phyloP scores from a whole-genome alignment of 2,113 vertebrate species.

The Corythoichthys intestinalis region DNA sequence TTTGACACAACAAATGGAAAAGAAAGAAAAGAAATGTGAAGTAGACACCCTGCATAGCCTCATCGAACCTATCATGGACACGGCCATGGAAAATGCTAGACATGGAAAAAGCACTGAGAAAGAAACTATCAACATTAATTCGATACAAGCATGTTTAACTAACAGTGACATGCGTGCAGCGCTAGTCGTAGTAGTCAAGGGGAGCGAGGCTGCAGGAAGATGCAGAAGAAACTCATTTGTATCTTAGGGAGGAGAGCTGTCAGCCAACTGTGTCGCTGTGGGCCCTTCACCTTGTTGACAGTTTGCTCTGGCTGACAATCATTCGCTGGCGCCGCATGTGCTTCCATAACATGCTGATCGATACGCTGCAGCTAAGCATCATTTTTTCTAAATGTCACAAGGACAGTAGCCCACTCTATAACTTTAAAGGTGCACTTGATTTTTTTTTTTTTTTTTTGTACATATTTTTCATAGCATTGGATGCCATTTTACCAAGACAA shows the following conservation, averaged over 20 bases:
- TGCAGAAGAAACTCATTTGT: slow-evolving; percentile 35
- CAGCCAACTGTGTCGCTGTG: slow-evolving; percentile 33
- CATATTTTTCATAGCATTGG: too few species aligned
- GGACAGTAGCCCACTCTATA: not conserved
- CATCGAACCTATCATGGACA: slow-evolving; percentile 32
- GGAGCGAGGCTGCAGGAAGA: slow-evolving; percentile 1
- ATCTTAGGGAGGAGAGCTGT: slow-evolving; percentile 27
- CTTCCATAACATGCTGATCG: slow-evolving; percentile 50
- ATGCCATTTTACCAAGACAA: too few species aligned
- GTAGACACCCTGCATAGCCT: slow-evolving; percentile 38
- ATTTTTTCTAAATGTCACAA: slow-evolving; percentile 7
- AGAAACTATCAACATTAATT: slow-evolving; percentile 33
- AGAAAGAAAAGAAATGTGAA: slow-evolving; percentile 47
- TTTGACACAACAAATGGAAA: slow-evolving; percentile 41
- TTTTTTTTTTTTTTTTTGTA: too few species aligned
- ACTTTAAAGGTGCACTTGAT: too few species aligned
- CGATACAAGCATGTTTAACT: slow-evolving; percentile 21
- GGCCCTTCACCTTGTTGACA: slow-evolving; percentile 59
- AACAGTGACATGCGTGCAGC: not conserved
- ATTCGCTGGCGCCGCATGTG: slow-evolving; percentile 34
- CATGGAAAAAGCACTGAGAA: slow-evolving; percentile 18
- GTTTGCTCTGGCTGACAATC: slow-evolving; percentile 53
- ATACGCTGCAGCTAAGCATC: slow-evolving; percentile 41
- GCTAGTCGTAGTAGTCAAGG: not conserved
- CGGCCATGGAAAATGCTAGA: slow-evolving; percentile 41